Conservation (phyloP, 2,797 vertebrate species). For the Hypotaenidia okinawae region DNA sequence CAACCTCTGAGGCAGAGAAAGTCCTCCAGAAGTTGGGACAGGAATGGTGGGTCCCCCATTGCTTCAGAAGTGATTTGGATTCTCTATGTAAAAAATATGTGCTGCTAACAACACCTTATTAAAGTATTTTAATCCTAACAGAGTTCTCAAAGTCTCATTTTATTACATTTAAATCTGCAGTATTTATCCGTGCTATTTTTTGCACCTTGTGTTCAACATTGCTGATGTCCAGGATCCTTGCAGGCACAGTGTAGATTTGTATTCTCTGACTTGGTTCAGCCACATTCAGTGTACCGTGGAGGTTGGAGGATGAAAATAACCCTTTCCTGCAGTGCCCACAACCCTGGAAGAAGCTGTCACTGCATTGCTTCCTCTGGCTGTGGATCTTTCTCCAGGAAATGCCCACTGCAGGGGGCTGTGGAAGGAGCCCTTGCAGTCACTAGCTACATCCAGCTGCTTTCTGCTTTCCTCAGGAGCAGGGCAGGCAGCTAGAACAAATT, state of each 20-base stretch:
- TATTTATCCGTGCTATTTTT: neutral
- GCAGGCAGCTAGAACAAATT: neutral
- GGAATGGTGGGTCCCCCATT: neutral
- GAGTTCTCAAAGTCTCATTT: neutral
- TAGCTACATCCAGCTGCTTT: neutral
- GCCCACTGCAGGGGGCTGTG: accelerated
- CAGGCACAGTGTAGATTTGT: accelerated
- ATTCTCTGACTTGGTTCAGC: neutral
- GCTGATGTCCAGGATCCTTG: neutral
- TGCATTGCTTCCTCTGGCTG: neutral
- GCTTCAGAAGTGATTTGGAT: neutral
- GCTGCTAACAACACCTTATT: neutral
- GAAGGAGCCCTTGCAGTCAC: accelerated
- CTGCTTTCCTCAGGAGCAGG: accelerated
- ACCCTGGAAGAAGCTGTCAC: neutral
- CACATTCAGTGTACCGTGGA: neutral
- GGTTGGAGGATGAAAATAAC: neutral
- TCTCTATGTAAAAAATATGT: neutral
- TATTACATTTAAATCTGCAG: neutral
- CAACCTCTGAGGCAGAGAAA: neutral
- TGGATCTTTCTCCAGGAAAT: neutral
- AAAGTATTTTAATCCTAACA: neutral
- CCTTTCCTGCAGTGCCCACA: neutral
- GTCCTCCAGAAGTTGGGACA: neutral
- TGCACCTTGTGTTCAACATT: accelerated